Base-by-base conservation (phyloP, 2,797 vertebrate genomes). In the Manis crassicaudata region DNA sequence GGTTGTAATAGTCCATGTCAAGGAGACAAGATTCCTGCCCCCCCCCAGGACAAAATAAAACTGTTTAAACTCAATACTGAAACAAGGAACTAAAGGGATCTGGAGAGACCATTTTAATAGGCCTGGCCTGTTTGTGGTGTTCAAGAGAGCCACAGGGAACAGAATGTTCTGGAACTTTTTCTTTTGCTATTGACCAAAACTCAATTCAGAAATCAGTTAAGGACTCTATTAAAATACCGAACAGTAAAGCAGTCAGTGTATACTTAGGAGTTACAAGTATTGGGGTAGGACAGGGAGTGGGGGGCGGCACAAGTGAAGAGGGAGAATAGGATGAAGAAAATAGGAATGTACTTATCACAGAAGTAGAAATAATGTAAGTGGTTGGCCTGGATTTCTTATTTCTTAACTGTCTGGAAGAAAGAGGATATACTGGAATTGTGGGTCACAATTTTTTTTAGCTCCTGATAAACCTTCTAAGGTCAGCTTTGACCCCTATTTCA, bases 121-220 rank as follows among this genome's bases (percentile, higher is more conserved):
- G 11, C 32, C 63, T 20, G 12, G 50, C 37, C 67, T 63, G 29
- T 46, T 46, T 46, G 46, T 46, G 46, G 46, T 60, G 35, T 60
- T 89, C 35, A 90, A 11, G 54, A 65, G 13, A 85, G n/a, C 80
- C 65, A 14, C 2, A 6, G 90, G 73, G 73, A 67, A 87, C 81
- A 68, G 81, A 76, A 40, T 5, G 23, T 87, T 82, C 67, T 20
- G 5, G 81, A 92, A 62, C 32, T 27, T 79, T 79, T 60, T 84
- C 56, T 86, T 73, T 46, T 83, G 40, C 13, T 93, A 58, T 62
- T 84, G n/a, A n/a, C 65, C 35, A n/a, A 91, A 77, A 58, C 76
- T 89, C 46, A 20, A 76, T 68, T 91, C 62, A 96, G 91, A 92
- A 85, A 85, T 27, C 37, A 77, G 27, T 37, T 86, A 77, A 77